Base-by-base conservation (phyloP, 1,140 invertebrate species). In the Eriosoma lanigerum region DNA sequence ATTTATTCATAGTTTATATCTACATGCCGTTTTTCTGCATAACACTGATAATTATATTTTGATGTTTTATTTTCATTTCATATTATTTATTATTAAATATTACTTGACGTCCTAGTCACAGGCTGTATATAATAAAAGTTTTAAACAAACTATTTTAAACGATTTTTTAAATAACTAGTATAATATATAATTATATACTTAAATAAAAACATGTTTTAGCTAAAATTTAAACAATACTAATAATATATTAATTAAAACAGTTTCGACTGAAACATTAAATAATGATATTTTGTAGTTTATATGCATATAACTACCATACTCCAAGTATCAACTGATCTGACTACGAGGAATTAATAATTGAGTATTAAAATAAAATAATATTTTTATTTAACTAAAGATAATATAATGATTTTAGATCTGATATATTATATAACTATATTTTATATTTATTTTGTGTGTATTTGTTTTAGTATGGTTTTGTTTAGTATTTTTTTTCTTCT, bases 261-360 rank as follows among this genome's bases (percentile, higher is more conserved):
- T 75, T 75, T 75, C 52, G 2, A 58, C 1, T 46, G 73, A 78
- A 60, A 48, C 54, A 12, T 78, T 78, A 78, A 78, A 78, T 75
- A 78, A 78, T 26, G 9, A 78, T 60, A 46, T 58, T 44, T 46
- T 46, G 54, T 58, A 26, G 32, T 60, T 60, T 13, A 19, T 70
- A 50, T 24, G 21, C 38, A 58, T n/a, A 56, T 15, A n/a, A 70
- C 68, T 60, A 78, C 54, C 54, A 60, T n/a, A 78, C 73, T 78
- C 73, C 73, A 78, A 78, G 73, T 78, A 78, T 78, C 73, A 78
- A 58, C 73, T 78, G 73, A 78, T 78, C 38, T 78, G 73, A 78
- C 68, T 50, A 26, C 73, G 38, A 58, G 54, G 38, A 78, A 60
- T 17, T 46, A 78, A 78, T 78, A 78, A 78, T 26, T 78, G 54